Evolutionary conservation across 2,797 vertebrate species (phyloP).

Genomic region (Geotrypetes seraphini): DNA sequence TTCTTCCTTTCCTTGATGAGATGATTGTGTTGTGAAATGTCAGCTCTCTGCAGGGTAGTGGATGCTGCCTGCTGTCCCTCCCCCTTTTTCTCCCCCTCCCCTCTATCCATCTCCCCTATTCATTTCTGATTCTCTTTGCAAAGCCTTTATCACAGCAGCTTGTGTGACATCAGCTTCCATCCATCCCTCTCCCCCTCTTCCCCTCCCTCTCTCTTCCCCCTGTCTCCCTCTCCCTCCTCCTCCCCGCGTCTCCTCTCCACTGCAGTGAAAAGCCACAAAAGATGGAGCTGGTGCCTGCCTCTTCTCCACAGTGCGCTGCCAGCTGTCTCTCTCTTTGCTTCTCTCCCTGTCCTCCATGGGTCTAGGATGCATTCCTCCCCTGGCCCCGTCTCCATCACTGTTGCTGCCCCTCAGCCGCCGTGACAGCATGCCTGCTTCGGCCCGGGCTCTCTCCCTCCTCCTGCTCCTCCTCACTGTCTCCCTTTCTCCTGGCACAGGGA

Average conservation of each 20-base stretch:
- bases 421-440: constrained; percentile 21
- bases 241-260: too few relatives aligned
- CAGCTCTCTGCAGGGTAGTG: too few relatives aligned
- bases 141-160: constrained; percentile 11
- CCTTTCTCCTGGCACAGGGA: constrained; percentile 59
- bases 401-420: constrained; percentile 22
- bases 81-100: not conserved
- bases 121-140: constrained; percentile 13
- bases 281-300: too few relatives aligned
- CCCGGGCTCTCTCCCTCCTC: not conserved
- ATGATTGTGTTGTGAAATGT: too few relatives aligned
- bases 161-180: constrained; percentile 18
- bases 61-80: not conserved
- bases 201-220: not conserved
- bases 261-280: too few relatives aligned
- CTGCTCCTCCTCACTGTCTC: constrained; percentile 11
- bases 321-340: not conserved
- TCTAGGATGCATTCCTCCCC: too few relatives aligned
- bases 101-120: not conserved
- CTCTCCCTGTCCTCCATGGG: constrained; percentile 9
- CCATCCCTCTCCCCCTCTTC: not conserved
- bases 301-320: not conserved
- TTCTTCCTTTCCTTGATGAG: too few relatives aligned
- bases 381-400: too few relatives aligned
- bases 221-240: constrained; percentile 1